Evolutionary conservation across 2,888 invertebrate species (phyloP), one percentile per base, ranked within the genome.

Genomic region (Pandemis cinnamomeana): DNA sequence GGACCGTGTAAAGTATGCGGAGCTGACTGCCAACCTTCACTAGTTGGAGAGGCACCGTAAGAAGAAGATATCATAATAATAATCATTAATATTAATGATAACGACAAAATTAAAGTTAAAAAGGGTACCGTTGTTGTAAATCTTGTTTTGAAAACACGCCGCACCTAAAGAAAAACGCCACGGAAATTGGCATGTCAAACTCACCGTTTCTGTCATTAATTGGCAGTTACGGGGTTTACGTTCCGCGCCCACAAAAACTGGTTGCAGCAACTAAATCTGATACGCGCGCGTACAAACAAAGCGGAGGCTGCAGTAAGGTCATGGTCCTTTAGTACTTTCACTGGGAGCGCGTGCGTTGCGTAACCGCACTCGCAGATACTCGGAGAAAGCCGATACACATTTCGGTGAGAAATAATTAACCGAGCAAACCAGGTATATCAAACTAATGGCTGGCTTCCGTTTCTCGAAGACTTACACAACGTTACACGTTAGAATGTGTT

Each of bases 331-430:
- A 27, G 71, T 71, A 76, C 76, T 77, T 77, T 76, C 78, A 76
- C 77, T 75, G 27, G 4, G 27, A 36, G 58, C 63, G 67, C 60
- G 58, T 60, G 67, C 60, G 62, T 62, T 27, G 61, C 75, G 75
- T 71, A 71, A 71, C 67, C 64, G 63, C 69, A 75, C 76, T 15
- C 80, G 81, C 82, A 79, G 82, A 87, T 89, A 90, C 91, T 91
- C 91, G 76, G 93, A 87, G 93, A 93, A 93, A 93, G 93, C 90
- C 84, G 84, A 87, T 90, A 88, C 70, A 75, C 86, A 90, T 91
- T 91, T 91, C 86, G 89, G 84, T 81, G 83, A 86, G 85, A 88
- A 89, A 88, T 91, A 85, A 91, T 91, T 86, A 85, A 89, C 84
- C 83, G 86, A 82, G 80, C 86, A 84, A 74, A 74, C 84, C 81